Evolutionary conservation across 2,888 invertebrate species (phyloP).

Genomic region (Diachrysia chrysitis): DNA sequence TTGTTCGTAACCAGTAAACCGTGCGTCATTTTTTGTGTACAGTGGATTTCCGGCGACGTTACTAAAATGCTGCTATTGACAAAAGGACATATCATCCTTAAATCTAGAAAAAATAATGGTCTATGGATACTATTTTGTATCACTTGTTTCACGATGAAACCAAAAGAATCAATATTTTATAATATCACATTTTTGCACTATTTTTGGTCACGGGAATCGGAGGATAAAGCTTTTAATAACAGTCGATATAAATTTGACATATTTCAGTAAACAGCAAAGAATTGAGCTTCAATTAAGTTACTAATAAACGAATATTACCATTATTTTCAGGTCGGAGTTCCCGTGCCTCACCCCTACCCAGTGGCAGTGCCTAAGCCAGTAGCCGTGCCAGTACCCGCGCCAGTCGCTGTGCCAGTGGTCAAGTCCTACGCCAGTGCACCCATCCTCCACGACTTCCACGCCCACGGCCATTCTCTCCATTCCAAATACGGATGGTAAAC

Average conservation of each 20-base stretch:
- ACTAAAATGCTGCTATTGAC: too few species aligned
- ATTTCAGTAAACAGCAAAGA: too few species aligned
- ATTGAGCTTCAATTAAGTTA: not conserved
- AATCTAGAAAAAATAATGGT: too few species aligned
- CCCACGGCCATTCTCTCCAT: constrained; percentile 57
- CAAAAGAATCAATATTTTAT: too few species aligned
- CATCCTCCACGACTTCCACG: constrained; percentile 57
- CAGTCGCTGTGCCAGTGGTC: constrained; percentile 74
- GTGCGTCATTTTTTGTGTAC: not conserved
- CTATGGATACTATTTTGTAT: too few species aligned
- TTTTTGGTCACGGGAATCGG: too few species aligned
- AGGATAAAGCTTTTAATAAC: too few species aligned
- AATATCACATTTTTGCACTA: too few species aligned
- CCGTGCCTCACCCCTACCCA: constrained; percentile 85
- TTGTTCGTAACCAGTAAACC: not conserved
- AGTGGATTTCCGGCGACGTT: not conserved
- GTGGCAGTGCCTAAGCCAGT: constrained; percentile 83
- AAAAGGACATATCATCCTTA: too few species aligned
- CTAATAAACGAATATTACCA: not conserved
- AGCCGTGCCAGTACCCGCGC: constrained; percentile 80
- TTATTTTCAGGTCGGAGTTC: constrained; percentile 78
- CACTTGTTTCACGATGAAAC: too few species aligned
- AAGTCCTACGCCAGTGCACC: constrained; percentile 67
- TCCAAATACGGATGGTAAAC: constrained; percentile 73
- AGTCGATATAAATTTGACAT: too few species aligned